Conservation (phyloP, 2,888 invertebrate genomes). For the Amphipyra tragopoginis region DNA sequence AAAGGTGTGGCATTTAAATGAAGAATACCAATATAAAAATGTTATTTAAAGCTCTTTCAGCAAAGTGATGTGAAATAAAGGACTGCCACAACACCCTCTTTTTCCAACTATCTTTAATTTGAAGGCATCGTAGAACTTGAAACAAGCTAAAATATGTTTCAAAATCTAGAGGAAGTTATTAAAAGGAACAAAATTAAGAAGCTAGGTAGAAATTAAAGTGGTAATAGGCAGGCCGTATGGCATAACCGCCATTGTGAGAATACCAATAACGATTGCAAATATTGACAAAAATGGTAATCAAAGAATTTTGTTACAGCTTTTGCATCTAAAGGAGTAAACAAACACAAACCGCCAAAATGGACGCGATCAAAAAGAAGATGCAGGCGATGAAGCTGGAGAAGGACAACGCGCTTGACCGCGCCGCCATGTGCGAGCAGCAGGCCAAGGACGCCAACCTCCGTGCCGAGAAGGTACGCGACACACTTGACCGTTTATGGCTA, state of each 20-base stretch:
- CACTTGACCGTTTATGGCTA: slow-evolving; percentile 56
- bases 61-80: neutral
- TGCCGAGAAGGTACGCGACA: slow-evolving; percentile 93
- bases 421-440: slow-evolving; percentile 99
- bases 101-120: neutral
- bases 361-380: slow-evolving; percentile 99
- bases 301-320: slow-evolving; percentile 69
- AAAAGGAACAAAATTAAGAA: neutral
- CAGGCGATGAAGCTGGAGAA: slow-evolving; percentile 99
- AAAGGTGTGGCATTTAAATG: neutral
- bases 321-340: slow-evolving; percentile 79
- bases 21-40: slow-evolving; percentile 11
- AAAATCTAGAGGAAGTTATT: neutral
- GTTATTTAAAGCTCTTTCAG: neutral
- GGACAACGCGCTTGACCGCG: slow-evolving; percentile 99
- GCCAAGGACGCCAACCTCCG: slow-evolving; percentile 97
- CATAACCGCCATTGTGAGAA: too few species aligned
- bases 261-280: neutral
- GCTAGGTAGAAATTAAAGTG: too few species aligned
- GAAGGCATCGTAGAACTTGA: too few species aligned
- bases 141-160: too few species aligned
- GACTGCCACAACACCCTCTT: neutral
- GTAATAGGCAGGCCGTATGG: too few species aligned
- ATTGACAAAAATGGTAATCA: slow-evolving; percentile 3
- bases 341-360: slow-evolving; percentile 95